These are phyloP conservation scores for Halichondria panicea DNA, from an alignment of 37 sponge, comb jelly and placozoan species.

Conservation along the genomic window DNA sequence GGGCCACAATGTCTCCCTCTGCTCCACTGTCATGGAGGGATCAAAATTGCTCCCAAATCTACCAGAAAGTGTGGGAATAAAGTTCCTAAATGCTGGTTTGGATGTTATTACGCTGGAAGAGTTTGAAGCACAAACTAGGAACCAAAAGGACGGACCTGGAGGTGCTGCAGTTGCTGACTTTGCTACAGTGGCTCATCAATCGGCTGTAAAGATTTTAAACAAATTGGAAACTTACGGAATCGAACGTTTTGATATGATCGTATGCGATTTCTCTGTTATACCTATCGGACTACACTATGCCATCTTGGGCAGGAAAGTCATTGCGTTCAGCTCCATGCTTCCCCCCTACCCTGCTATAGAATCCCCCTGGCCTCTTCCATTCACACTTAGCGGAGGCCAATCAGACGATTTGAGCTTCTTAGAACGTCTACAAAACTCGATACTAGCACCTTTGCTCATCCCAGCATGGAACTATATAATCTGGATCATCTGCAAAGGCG, in stretches of 20 bases:
- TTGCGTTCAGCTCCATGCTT: background rate
- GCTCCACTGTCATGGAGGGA: conserved; percentile 18
- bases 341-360: background rate
- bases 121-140: background rate
- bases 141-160: background rate
- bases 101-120: background rate
- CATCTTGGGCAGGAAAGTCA: background rate
- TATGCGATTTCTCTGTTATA: background rate
- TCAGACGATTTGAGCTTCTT: background rate
- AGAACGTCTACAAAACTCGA: too few species aligned
- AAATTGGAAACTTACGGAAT: background rate
- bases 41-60: background rate
- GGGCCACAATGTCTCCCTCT: conserved; percentile 41
- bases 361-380: background rate
- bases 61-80: background rate
- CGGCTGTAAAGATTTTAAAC: background rate
- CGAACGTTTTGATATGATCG: conserved; percentile 2
- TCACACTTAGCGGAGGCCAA: background rate
- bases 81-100: conserved; percentile 6
- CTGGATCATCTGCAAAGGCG: background rate
- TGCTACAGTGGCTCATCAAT: background rate
- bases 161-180: background rate
- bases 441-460: background rate
- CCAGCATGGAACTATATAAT: background rate
- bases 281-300: background rate